Conservation (phyloP, 2,113 vertebrate genomes). For the Phocoena sinus region DNA sequence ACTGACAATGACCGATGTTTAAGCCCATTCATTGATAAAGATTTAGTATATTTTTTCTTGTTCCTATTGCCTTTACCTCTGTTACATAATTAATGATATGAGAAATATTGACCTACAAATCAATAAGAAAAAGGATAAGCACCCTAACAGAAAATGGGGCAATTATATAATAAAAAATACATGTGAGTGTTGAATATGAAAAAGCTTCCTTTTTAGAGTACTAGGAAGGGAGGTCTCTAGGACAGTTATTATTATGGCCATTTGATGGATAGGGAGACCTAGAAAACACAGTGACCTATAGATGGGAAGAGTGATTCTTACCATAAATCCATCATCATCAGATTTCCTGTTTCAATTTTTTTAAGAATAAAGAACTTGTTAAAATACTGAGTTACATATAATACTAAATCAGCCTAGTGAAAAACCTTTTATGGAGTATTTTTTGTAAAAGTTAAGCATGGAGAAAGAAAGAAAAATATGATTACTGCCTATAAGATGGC, state of each 20-base stretch:
- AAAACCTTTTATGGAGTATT: neutral
- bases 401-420: neutral
- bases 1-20: neutral
- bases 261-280: neutral
- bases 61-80: neutral
- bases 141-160: neutral
- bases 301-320: neutral
- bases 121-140: neutral
- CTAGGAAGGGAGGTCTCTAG: neutral
- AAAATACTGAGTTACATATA: neutral
- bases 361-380: neutral
- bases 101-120: neutral
- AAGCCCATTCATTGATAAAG: neutral
- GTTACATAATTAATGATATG: neutral
- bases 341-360: neutral
- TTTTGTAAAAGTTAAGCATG: constrained; percentile 15
- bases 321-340: neutral
- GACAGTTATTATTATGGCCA: neutral
- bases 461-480: neutral
- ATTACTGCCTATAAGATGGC: neutral
- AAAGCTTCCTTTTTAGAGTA: neutral
- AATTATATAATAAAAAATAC: neutral
- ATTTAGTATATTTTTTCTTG: neutral
- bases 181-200: neutral
- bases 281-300: neutral